These are phyloP conservation scores for Coendou prehensilis DNA, from an alignment of 2,797 vertebrate species.

Conservation along the genomic window DNA sequence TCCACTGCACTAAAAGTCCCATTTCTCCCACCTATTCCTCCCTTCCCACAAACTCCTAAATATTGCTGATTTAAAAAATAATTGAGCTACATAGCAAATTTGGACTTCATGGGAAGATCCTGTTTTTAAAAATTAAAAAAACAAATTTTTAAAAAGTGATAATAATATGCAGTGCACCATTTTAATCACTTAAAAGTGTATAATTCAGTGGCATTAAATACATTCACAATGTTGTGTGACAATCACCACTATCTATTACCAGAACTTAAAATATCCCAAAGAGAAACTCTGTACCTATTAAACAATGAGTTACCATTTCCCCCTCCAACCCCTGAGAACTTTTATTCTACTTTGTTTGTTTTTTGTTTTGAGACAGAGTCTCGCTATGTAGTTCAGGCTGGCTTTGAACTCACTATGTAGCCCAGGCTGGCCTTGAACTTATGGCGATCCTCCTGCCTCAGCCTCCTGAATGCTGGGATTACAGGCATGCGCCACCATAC, in stretches of 20 bases:
- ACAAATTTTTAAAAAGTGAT: neutral
- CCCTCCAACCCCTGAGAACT: neutral
- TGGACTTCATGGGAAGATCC: neutral
- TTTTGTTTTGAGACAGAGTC: too few species aligned
- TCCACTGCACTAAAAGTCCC: neutral
- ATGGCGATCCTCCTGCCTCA: too few species aligned
- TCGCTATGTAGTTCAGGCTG: too few species aligned
- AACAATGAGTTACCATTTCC: neutral
- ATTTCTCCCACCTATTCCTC: neutral
- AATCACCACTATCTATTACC: neutral
- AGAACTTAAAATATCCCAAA: slow-evolving; percentile 33
- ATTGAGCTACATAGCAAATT: neutral
- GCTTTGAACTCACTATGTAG: too few species aligned
- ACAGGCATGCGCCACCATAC: too few species aligned
- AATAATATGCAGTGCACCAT: neutral
- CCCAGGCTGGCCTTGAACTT: too few species aligned
- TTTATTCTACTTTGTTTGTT: neutral
- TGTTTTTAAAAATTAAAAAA: neutral
- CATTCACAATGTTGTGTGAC: neutral
- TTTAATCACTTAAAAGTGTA: neutral
- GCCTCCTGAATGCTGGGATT: too few species aligned
- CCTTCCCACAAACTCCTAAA: neutral
- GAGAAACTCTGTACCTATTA: neutral
- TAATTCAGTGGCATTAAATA: neutral
- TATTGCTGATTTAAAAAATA: neutral